These are phyloP conservation scores for Conus canariensis DNA, from an alignment of 2,888 invertebrate species.

Conservation along the genomic window DNA sequence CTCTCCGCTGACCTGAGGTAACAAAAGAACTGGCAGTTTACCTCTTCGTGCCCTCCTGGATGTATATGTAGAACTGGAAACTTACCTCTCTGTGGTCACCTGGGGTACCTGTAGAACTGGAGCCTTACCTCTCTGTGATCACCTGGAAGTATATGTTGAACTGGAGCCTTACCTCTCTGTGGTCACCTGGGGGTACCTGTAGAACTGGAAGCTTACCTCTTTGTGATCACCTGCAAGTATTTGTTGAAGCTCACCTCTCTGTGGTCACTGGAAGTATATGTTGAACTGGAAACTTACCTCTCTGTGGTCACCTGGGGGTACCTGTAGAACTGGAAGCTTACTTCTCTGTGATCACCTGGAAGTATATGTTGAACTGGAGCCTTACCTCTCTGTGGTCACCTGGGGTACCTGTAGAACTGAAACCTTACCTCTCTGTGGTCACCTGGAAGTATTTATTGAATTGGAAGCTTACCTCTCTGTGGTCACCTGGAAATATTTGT, in stretches of 20 bases:
- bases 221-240: constrained; percentile 72
- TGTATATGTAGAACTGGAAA: neutral
- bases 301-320: too few relatives aligned
- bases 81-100: constrained; percentile 79
- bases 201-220: constrained; percentile 71
- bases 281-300: constrained; percentile 78
- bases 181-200: too few relatives aligned
- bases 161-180: too few relatives aligned
- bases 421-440: constrained; percentile 56
- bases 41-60: too few relatives aligned
- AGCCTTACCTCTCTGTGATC: constrained; percentile 56
- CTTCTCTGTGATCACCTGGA: too few relatives aligned
- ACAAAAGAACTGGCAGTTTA: too few relatives aligned
- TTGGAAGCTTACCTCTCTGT: too few relatives aligned
- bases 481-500: constrained; percentile 77
- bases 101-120: constrained; percentile 80
- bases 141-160: too few relatives aligned
- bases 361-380: too few relatives aligned
- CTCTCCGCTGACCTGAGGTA: too few relatives aligned
- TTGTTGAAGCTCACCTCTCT: constrained; percentile 74
- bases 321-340: too few relatives aligned
- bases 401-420: constrained; percentile 80
- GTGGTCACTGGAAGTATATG: constrained; percentile 80
- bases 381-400: constrained; percentile 79
- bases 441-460: too few relatives aligned